Evolutionary conservation across 53 echinoderm and acorn worm genomes (phyloP), one percentile per base, ranked within the genome.

Genomic region (Temnopleurus reevesii): DNA sequence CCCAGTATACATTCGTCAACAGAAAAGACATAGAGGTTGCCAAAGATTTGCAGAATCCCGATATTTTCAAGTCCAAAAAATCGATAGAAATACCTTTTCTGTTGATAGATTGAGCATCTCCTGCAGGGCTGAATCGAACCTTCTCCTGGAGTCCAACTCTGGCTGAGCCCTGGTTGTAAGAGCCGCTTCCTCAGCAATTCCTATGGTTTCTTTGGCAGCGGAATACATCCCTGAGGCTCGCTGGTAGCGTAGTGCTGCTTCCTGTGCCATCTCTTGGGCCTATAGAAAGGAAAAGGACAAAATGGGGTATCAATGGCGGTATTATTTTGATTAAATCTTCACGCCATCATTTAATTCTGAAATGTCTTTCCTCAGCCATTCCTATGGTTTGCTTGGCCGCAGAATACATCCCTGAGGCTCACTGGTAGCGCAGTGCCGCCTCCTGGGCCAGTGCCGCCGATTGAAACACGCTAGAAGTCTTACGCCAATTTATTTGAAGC

Each of bases 71-170:
- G n/a, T n/a, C n/a, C n/a, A n/a, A n/a, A n/a, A n/a, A n/a, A n/a
- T n/a, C n/a, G n/a, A n/a, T n/a, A n/a, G n/a, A 34, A 53, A 18
- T 87, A 96, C 97, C 93, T 94, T 97, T 4, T 49, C 61, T 18
- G 97, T 97, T 8, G 97, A 94, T 35, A 95, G 94, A 81, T 97
- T 97, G 10, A 97, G 86, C 91, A 97, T 90, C 61, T 97, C 97
- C 76, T 97, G 97, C 38, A 95, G 84, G 3, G 97, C 97, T 8
- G 94, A 91, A 80, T 97, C 95, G 65, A 97, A 97, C 44, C 92
- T 92, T 44, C 96, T 54, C 28, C 86, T 90, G 76, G 91, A 92
- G 33, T 90, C 89, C 45, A 60, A 36, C 8, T 86, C 89, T 27
- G 29, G 77, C 18, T 46, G 45, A 33, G 12, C 34, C 84, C 25